phyloP scores from a whole-genome alignment of 2,888 invertebrate genomes.

The Sinohyriopsis cumingii region DNA sequence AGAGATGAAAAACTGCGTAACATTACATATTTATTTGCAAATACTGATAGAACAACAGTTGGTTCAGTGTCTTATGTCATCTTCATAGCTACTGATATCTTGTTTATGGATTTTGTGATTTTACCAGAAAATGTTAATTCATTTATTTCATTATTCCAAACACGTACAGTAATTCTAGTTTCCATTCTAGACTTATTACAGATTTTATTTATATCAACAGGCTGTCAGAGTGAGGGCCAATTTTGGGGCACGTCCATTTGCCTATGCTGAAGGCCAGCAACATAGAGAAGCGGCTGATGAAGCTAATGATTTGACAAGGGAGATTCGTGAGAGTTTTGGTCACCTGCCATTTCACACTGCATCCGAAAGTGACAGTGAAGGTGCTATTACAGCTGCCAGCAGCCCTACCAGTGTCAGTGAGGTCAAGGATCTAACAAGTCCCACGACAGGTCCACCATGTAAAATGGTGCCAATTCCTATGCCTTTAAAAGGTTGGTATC shows the following conservation, averaged over 20 bases:
- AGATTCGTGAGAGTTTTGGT: slow-evolving; percentile 68
- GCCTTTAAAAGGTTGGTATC: slow-evolving; percentile 57
- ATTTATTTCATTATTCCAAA: too few species aligned
- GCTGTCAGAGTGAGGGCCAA: slow-evolving; percentile 69
- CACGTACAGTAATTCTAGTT: too few species aligned
- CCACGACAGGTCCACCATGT: slow-evolving; percentile 58
- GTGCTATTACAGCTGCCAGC: slow-evolving; percentile 46
- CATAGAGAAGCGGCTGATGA: slow-evolving; percentile 69
- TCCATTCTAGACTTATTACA: too few species aligned
- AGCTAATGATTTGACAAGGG: slow-evolving; percentile 66
- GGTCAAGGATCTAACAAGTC: slow-evolving; percentile 26
- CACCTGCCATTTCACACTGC: slow-evolving; percentile 67
- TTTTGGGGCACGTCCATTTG: slow-evolving; percentile 69
- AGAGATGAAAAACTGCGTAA: too few species aligned
- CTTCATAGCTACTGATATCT: too few species aligned
- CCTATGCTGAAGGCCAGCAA: slow-evolving; percentile 68
- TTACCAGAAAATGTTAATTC: too few species aligned
- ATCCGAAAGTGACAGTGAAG: slow-evolving; percentile 69
- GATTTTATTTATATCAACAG: slow-evolving; percentile 30
- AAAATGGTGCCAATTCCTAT: slow-evolving; percentile 58
- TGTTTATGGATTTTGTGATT: too few species aligned
- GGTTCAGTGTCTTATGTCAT: too few species aligned
- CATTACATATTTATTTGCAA: too few species aligned
- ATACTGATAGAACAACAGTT: too few species aligned
- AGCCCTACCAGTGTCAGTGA: slow-evolving; percentile 39